Percentiles rank a stretch among this genome's conserved stretches.
Conservation (phyloP, 2,888 invertebrate species). For the Carabus problematicus region DNA sequence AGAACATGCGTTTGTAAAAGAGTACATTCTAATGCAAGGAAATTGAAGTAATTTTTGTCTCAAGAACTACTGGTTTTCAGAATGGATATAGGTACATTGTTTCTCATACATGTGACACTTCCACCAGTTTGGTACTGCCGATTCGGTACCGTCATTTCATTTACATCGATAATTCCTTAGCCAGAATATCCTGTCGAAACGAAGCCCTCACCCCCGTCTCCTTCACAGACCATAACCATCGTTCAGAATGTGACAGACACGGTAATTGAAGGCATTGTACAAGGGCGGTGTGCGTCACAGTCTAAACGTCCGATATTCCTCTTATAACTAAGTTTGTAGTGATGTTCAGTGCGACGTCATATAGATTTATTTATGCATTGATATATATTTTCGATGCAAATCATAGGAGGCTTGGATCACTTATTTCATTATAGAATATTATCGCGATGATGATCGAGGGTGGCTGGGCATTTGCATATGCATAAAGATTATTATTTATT, state of each 20-base stretch:
- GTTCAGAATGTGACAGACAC: constrained; percentile 46
- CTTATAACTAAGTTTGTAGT: constrained; percentile 40
- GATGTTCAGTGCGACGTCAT: constrained; percentile 31
- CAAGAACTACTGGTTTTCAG: no score
- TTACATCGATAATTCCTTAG: constrained; percentile 49
- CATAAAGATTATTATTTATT: no score
- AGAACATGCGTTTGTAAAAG: no score
- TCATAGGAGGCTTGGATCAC: constrained; percentile 34
- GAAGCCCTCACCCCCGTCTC: constrained; percentile 28
- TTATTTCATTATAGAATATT: constrained; percentile 40
- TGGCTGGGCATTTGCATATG: background rate
- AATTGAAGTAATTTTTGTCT: no score
- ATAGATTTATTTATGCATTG: constrained; percentile 42
- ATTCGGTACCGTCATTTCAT: constrained; percentile 46
- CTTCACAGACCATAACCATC: constrained; percentile 8
- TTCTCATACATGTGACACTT: no score
- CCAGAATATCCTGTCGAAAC: constrained; percentile 46
- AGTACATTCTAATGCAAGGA: no score
- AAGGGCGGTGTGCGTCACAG: constrained; percentile 42
- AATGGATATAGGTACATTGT: no score
- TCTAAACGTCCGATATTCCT: constrained; percentile 39
- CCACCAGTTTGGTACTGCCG: constrained; percentile 34
- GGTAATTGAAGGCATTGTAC: constrained; percentile 44
- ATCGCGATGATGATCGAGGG: constrained; percentile 3
- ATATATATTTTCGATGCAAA: constrained; percentile 41